Conservation (phyloP, 2,797 vertebrate species). For the Gymnodraco acuticeps region DNA sequence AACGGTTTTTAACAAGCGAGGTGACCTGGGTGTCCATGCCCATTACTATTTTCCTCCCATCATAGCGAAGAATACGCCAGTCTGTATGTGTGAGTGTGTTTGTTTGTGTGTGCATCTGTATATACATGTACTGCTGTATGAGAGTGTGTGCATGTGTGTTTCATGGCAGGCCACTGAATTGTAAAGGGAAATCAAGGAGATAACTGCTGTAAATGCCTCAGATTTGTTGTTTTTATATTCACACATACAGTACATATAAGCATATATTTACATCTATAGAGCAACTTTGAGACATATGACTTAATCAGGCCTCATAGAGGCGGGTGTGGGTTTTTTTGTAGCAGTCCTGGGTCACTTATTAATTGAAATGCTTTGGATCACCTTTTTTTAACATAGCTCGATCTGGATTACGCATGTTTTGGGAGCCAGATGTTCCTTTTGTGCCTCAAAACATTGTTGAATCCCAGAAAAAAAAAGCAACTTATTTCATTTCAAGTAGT, state of each 20-base stretch:
- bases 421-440: constrained; percentile 23
- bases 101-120: constrained; percentile 46
- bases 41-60: constrained; percentile 85
- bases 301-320: constrained; percentile 75
- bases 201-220: constrained; percentile 97
- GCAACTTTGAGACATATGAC: constrained; percentile 81
- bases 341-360: constrained; percentile 67
- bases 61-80: constrained; percentile 74
- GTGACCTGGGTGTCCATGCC: constrained; percentile 88
- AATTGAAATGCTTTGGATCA: constrained; percentile 46
- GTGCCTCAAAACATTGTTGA: constrained; percentile 24
- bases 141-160: constrained; percentile 58
- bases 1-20: constrained; percentile 89
- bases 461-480: constrained; percentile 21
- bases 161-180: constrained; percentile 90
- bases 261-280: constrained; percentile 87
- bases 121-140: constrained; percentile 71
- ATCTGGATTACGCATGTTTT: constrained; percentile 21
- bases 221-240: constrained; percentile 86
- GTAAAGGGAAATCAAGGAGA: constrained; percentile 92
- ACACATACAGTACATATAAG: constrained; percentile 85
- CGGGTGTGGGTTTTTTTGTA: constrained; percentile 78
- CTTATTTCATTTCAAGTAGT: constrained; percentile 33
- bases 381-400: background rate
- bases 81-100: constrained; percentile 67